phyloP scores from a whole-genome alignment of 2,888 invertebrate genomes.

The Rhingia rostrata region DNA sequence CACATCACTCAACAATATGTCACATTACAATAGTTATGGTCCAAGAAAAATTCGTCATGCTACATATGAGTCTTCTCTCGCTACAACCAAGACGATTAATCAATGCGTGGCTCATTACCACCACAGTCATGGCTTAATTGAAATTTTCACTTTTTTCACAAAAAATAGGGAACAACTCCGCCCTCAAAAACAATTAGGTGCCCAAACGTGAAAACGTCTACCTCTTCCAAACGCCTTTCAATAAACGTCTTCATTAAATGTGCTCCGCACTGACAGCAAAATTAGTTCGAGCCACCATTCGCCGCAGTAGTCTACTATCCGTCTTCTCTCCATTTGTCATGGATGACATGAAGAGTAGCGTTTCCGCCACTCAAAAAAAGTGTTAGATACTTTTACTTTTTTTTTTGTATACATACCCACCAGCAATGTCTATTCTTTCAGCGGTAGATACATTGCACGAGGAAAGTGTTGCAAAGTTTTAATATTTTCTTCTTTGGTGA shows the following conservation, averaged over 20 bases:
- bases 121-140: constrained; percentile 21
- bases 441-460: constrained; percentile 1
- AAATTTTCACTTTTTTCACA: constrained; percentile 41
- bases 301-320: constrained; percentile 6
- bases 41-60: no score
- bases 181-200: constrained; percentile 22
- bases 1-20: no score
- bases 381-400: constrained; percentile 66
- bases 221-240: constrained; percentile 1
- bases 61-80: no score
- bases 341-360: constrained; percentile 61
- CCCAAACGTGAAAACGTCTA: constrained; percentile 7
- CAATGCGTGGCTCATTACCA: constrained; percentile 33
- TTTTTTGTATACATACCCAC: neutral
- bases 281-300: constrained; percentile 41
- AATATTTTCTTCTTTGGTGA: constrained; percentile 19
- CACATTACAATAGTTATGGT: no score
- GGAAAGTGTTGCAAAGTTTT: constrained; percentile 61
- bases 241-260: constrained; percentile 52
- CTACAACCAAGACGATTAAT: constrained; percentile 8
- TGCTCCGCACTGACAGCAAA: constrained; percentile 44
- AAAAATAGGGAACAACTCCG: constrained; percentile 24
- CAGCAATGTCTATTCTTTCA: neutral
- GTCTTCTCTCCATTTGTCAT: constrained; percentile 56
- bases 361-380: constrained; percentile 60